Percentiles rank a stretch among this genome's conserved stretches.
Conservation (phyloP, 2,113 vertebrate species). For the Hyaena hyaena region DNA sequence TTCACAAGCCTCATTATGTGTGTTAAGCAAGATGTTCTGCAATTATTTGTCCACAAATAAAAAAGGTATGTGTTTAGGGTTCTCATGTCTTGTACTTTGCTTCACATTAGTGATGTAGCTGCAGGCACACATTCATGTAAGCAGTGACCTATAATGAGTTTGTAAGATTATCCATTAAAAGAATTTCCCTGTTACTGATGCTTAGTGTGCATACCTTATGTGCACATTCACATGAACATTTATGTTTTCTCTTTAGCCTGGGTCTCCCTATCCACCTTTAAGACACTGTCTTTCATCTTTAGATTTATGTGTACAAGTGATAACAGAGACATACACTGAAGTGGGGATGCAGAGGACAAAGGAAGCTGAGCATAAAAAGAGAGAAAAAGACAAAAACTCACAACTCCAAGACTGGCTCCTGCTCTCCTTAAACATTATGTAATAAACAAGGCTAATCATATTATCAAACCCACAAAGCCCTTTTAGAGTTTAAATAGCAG, state of each 20-base stretch:
- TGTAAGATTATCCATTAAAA: slow-evolving; percentile 32
- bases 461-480: not conserved
- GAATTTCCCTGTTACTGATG: not conserved
- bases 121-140: not conserved
- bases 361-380: not conserved
- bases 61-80: slow-evolving; percentile 8
- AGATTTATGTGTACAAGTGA: not conserved
- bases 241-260: not conserved
- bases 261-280: not conserved
- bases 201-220: not conserved
- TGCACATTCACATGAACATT: not conserved
- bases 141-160: slow-evolving; percentile 27
- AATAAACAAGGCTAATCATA: slow-evolving; percentile 36
- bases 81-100: not conserved
- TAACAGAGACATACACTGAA: not conserved
- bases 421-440: not conserved
- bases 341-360: not conserved
- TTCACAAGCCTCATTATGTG: not conserved
- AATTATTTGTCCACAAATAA: not conserved
- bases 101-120: not conserved
- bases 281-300: not conserved
- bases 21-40: not conserved
- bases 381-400: not conserved
- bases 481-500: not conserved
- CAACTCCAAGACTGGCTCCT: not conserved